phyloP scores from a whole-genome alignment of 1,140 invertebrate species.

The Scaptomyza montana region DNA sequence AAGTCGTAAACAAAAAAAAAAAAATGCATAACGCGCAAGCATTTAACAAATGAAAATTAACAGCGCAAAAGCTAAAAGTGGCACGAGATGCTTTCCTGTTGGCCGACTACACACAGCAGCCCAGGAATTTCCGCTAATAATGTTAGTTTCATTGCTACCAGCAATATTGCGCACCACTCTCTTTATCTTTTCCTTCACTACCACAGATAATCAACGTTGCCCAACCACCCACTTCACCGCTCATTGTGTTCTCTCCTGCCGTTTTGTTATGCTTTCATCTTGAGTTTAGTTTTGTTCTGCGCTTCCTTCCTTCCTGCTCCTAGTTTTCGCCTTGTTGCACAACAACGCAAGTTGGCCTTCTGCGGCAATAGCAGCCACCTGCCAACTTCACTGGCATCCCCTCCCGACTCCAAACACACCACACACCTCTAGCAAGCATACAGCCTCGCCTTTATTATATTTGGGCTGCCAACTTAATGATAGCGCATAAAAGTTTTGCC shows the following conservation, averaged over 20 bases:
- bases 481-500: conserved; percentile 46
- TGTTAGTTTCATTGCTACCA: conserved; percentile 80
- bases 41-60: conserved; percentile 66
- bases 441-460: conserved; percentile 32
- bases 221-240: conserved; percentile 9
- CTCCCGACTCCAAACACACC: background rate
- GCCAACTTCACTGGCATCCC: background rate
- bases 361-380: background rate
- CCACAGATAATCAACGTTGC: conserved; percentile 68
- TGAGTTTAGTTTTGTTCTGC: conserved; percentile 72
- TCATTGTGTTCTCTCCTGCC: background rate
- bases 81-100: conserved; percentile 21
- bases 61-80: conserved; percentile 60
- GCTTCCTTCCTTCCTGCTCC: conserved; percentile 38
- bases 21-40: conserved; percentile 48
- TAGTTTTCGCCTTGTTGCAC: conserved; percentile 39
- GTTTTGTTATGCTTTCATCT: conserved; percentile 79
- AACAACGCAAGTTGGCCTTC: conserved; percentile 29
- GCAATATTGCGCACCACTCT: background rate
- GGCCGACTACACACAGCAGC: conserved; percentile 3
- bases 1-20: conserved; percentile 45
- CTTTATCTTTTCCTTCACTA: conserved; percentile 6
- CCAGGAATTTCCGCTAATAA: conserved; percentile 76
- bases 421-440: background rate
- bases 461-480: conserved; percentile 48